Conservation (phyloP, 2,888 invertebrate species). For the Polia nebulosa region DNA sequence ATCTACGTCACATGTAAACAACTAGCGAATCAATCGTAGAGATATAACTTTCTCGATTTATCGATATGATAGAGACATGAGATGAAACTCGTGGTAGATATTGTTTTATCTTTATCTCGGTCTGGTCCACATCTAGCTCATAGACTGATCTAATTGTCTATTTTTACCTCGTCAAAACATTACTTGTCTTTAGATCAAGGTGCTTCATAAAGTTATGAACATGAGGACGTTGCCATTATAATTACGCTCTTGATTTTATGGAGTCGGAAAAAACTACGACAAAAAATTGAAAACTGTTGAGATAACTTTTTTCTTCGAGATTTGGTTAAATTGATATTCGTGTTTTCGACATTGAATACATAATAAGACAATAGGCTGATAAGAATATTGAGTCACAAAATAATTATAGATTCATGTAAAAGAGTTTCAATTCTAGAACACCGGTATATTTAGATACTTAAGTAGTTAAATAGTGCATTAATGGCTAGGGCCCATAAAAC, state of each 20-base stretch:
- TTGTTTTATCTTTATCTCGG: conserved; percentile 3
- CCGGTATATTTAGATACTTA: not conserved
- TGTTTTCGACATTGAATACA: conserved; percentile 3
- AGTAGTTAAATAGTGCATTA: not conserved
- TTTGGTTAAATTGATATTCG: conserved; percentile 1
- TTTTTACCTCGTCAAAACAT: conserved; percentile 13
- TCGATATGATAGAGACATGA: not conserved
- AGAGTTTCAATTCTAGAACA: not conserved
- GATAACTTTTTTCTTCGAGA: not conserved
- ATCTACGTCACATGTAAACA: conserved; percentile 33
- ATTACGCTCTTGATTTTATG: not conserved
- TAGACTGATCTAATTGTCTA: conserved; percentile 14
- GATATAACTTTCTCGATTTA: conserved; percentile 12
- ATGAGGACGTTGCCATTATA: not conserved
- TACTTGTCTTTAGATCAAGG: not conserved
- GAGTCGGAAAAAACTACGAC: not conserved
- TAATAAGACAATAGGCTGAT: not conserved
- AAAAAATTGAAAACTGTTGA: not conserved
- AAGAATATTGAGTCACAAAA: not conserved
- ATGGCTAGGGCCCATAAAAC: not conserved
- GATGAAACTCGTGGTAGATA: not conserved
- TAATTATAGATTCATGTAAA: conserved; percentile 2
- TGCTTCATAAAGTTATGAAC: not conserved
- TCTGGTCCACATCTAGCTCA: not conserved
- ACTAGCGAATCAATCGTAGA: conserved; percentile 33